A percentile compares a stretch with the other conserved stretches of the same genome.
Evolutionary conservation across 1,140 invertebrate species (phyloP).

Genomic region (Acyrthosiphon pisum): DNA sequence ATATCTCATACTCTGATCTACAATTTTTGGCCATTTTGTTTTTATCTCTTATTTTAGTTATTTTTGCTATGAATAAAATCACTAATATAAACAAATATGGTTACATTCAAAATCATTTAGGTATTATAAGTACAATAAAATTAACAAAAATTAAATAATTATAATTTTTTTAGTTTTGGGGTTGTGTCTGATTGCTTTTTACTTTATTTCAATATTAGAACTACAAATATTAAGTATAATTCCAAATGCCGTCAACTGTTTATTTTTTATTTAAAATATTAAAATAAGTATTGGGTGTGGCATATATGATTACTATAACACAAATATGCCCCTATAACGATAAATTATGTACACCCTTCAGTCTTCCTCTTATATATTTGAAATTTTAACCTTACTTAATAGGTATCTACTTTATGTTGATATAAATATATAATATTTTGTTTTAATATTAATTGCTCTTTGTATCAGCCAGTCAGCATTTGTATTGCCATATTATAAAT

Average conservation of each 20-base stretch:
- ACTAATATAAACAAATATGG: neutral
- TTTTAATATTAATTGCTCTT: neutral
- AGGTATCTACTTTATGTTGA: no score
- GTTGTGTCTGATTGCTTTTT: neutral
- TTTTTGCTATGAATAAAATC: neutral
- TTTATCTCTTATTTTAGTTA: neutral
- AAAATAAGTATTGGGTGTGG: conserved; percentile 2
- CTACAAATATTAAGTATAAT: neutral
- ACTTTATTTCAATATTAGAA: neutral
- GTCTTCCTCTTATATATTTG: neutral
- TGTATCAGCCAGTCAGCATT: neutral
- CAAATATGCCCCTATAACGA: neutral
- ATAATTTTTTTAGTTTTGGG: neutral
- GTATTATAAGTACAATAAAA: neutral
- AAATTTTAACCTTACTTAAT: neutral
- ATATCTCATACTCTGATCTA: neutral
- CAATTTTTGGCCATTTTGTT: neutral
- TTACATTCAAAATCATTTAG: neutral
- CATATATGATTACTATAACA: neutral
- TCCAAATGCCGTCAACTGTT: neutral
- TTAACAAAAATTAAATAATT: neutral
- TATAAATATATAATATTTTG: no score
- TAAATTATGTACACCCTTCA: neutral
- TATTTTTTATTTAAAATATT: neutral
- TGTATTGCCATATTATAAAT: neutral